These are phyloP conservation scores for Bergia sp. DNA, from an alignment of 92 coral and sea anemone species.

Conservation along the genomic window DNA sequence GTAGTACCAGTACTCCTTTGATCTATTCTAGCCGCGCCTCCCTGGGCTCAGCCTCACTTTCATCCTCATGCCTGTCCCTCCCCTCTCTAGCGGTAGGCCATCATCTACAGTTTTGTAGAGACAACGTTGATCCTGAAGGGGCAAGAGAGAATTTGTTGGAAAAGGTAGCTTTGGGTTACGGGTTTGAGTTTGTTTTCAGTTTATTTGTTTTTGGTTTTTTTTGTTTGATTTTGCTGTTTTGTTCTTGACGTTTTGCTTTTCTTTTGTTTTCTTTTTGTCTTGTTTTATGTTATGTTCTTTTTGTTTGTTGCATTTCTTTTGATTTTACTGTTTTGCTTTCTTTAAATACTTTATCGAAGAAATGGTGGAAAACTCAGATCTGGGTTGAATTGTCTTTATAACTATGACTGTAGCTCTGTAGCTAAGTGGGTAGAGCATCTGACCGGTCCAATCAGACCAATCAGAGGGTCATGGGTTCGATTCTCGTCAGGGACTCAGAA, in stretches of 20 bases:
- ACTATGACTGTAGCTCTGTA: too few relatives aligned
- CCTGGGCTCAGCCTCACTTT: conserved; percentile 67
- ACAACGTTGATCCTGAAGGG: conserved; percentile 67
- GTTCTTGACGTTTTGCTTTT: conserved; percentile 3
- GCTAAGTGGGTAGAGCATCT: too few relatives aligned
- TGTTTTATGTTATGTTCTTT: neutral
- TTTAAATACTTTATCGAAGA: neutral
- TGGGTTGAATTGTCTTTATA: too few relatives aligned
- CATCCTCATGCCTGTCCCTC: conserved; percentile 82
- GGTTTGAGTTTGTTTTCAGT: conserved; percentile 44
- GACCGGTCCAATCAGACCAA: too few relatives aligned
- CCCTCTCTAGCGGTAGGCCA: conserved; percentile 88
- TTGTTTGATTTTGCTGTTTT: too few relatives aligned
- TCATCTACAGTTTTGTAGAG: conserved; percentile 67
- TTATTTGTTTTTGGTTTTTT: conserved; percentile 35
- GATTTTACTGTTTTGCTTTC: neutral
- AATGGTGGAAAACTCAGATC: neutral
- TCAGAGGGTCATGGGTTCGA: too few relatives aligned
- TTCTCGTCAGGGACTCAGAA: too few relatives aligned
- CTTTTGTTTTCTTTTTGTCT: neutral
- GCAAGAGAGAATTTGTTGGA: conserved; percentile 67
- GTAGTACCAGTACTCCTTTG: conserved; percentile 62
- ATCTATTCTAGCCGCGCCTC: conserved; percentile 67
- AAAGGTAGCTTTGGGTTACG: conserved; percentile 63
- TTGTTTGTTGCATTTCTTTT: neutral